These are phyloP conservation scores for Bergia puertoricense DNA, from an alignment of 92 coral and sea anemone species.

Conservation along the genomic window DNA sequence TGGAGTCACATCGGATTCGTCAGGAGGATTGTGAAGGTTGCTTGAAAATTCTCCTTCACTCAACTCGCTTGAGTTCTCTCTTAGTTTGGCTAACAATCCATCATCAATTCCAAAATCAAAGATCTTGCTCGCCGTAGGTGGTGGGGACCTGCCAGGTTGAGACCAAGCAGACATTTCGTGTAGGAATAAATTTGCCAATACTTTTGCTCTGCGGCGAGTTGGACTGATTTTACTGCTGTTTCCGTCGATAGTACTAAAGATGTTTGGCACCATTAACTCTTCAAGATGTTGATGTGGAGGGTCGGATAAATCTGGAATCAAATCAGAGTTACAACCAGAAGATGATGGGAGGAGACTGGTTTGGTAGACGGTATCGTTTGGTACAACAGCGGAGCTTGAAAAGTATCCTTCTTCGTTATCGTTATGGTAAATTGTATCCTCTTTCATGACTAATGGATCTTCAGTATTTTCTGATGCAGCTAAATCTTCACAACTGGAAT, in stretches of 20 bases:
- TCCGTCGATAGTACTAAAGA: not conserved
- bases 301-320: not conserved
- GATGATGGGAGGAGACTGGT: not conserved
- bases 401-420: not conserved
- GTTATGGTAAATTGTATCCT: not conserved
- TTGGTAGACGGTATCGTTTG: not conserved
- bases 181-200: no score
- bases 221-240: conserved; percentile 23
- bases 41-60: no score
- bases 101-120: not conserved
- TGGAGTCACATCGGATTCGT: no score
- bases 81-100: not conserved
- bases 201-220: conserved; percentile 5
- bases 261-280: not conserved
- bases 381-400: not conserved
- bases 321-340: not conserved
- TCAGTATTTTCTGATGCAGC: not conserved
- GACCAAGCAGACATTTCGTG: no score
- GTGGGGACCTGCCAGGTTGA: not conserved
- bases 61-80: not conserved
- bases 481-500: no score
- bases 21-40: no score
- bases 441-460: conserved; percentile 2
- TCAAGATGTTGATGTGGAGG: not conserved
- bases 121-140: not conserved